Percentiles rank a stretch among this genome's conserved stretches.
Conservation (phyloP, 2,113 vertebrate species). For the Pontoporia blainvillei region DNA sequence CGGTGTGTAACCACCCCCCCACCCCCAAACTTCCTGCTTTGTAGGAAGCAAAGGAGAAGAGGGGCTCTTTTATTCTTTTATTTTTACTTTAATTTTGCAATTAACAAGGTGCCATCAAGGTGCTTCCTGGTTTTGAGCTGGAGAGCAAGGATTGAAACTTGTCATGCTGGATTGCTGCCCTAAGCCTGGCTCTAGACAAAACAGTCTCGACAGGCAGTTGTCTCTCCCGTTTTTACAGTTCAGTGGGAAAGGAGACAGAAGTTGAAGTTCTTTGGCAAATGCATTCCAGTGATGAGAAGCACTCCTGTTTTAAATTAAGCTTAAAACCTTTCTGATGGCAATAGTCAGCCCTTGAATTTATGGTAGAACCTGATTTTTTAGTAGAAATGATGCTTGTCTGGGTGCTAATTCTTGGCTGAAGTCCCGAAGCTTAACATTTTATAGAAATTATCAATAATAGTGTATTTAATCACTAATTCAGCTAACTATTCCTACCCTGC, state of each 20-base stretch:
- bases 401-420: not conserved
- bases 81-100: not conserved
- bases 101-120: not conserved
- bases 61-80: not conserved
- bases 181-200: conserved; percentile 39
- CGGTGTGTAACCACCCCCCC: not conserved
- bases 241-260: conserved; percentile 71
- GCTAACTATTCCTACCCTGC: not conserved
- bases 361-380: conserved; percentile 7
- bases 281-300: conserved; percentile 35
- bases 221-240: conserved; percentile 66
- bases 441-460: conserved; percentile 6
- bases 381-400: not conserved
- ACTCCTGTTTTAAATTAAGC: conserved; percentile 27
- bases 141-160: not conserved
- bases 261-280: conserved; percentile 60
- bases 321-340: conserved; percentile 20
- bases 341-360: conserved; percentile 10
- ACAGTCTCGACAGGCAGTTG: conserved; percentile 51
- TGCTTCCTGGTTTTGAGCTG: not conserved
- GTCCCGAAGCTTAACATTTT: conserved; percentile 22
- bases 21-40: not conserved
- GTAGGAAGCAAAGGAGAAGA: not conserved
- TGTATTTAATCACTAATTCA: conserved; percentile 1
- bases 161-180: not conserved